These are phyloP conservation scores for Eledona agricola DNA, from an alignment of 2,888 invertebrate genomes.

Conservation along the genomic window DNA sequence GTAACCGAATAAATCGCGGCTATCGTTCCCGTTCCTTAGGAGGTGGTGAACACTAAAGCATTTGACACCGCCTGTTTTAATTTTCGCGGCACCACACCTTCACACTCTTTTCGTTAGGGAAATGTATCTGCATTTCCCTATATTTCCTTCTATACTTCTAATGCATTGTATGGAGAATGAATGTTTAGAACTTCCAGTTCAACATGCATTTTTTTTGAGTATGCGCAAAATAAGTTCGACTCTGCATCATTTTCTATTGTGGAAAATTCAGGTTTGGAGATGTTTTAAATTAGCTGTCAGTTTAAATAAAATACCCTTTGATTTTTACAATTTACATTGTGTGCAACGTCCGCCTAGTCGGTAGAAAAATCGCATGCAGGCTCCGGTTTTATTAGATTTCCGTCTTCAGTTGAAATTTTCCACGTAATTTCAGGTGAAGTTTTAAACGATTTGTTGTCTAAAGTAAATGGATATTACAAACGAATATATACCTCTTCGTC, in stretches of 20 bases:
- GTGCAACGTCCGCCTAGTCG: conserved; percentile 7
- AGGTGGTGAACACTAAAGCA: too few species aligned
- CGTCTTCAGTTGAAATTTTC: conserved; percentile 8
- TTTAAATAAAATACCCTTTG: conserved; percentile 20
- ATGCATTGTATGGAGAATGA: too few species aligned
- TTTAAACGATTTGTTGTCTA: conserved; percentile 17
- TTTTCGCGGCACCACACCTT: too few species aligned
- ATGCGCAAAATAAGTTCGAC: conserved; percentile 17
- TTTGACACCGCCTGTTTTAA: too few species aligned
- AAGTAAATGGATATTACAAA: conserved; percentile 12
- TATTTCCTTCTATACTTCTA: too few species aligned
- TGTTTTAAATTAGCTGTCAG: conserved; percentile 23
- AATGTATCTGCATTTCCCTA: too few species aligned
- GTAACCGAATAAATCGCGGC: too few species aligned
- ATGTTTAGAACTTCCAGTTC: too few species aligned
- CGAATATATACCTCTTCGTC: conserved; percentile 1
- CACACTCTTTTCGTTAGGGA: too few species aligned
- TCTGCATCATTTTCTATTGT: too few species aligned
- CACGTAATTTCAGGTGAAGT: conserved; percentile 27
- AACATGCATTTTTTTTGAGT: too few species aligned
- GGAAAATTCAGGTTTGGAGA: conserved; percentile 20
- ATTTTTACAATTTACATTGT: conserved; percentile 23
- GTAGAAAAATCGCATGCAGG: conserved; percentile 26
- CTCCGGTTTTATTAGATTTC: conserved; percentile 13
- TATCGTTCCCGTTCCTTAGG: too few species aligned